These are phyloP conservation scores for Platysternon megacephalum DNA, from an alignment of 2,113 vertebrate genomes.

Conservation along the genomic window DNA sequence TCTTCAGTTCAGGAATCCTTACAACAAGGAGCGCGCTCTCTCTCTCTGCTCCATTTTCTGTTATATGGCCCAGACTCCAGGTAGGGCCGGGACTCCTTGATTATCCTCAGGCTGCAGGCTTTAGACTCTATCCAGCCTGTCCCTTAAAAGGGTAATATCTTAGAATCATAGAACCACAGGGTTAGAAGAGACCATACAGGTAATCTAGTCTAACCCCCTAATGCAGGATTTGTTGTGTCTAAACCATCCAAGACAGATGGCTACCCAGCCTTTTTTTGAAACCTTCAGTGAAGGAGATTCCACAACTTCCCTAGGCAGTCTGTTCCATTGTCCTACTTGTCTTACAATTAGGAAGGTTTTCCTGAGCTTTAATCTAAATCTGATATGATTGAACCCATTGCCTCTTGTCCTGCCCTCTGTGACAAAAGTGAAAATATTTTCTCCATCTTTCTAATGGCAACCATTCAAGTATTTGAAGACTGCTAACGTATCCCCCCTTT, in stretches of 20 bases:
- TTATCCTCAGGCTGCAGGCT: background rate
- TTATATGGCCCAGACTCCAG: background rate
- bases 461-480: background rate
- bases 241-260: too few relatives aligned
- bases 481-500: background rate
- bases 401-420: background rate
- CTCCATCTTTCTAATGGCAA: background rate
- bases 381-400: too few relatives aligned
- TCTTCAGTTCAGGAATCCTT: background rate
- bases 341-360: too few relatives aligned
- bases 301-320: too few relatives aligned
- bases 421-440: background rate
- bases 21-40: background rate
- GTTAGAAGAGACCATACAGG: too few relatives aligned
- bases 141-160: background rate
- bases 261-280: too few relatives aligned
- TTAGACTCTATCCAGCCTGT: background rate
- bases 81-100: background rate
- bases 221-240: too few relatives aligned
- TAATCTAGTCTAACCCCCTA: too few relatives aligned
- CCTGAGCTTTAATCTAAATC: too few relatives aligned
- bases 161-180: background rate
- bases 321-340: too few relatives aligned
- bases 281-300: too few relatives aligned
- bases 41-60: background rate